Conservation (phyloP, 2,888 invertebrate species). For the Dorcus parallelipipedus region DNA sequence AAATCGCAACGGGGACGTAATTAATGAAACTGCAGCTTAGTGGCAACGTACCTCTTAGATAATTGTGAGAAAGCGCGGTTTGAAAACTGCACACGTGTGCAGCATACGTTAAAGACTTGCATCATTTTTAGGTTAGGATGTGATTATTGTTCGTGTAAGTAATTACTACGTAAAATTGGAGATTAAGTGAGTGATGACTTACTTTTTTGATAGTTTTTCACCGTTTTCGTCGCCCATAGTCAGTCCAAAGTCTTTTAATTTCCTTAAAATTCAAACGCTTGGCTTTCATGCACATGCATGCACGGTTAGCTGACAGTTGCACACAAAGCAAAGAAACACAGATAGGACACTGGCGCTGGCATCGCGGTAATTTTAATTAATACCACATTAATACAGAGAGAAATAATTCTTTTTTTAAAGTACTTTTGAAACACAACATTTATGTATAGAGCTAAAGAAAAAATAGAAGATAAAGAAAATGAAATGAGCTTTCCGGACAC, state of each 20-base stretch:
- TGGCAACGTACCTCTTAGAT: constrained; percentile 36
- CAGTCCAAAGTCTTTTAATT: neutral
- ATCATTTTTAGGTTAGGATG: neutral
- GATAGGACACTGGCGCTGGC: too few species aligned
- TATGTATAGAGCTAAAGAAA: too few species aligned
- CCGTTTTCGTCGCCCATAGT: constrained; percentile 56
- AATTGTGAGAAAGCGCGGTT: constrained; percentile 21
- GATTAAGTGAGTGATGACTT: constrained; percentile 41
- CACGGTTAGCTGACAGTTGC: too few species aligned
- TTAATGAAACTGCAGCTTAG: constrained; percentile 21
- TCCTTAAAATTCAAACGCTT: neutral
- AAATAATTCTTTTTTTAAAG: too few species aligned
- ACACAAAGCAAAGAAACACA: too few species aligned
- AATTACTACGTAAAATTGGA: constrained; percentile 3
- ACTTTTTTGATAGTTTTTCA: constrained; percentile 69
- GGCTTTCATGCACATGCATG: neutral
- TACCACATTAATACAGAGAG: too few species aligned
- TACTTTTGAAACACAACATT: too few species aligned
- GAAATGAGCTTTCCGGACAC: too few species aligned
- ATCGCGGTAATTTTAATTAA: too few species aligned
- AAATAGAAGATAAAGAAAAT: too few species aligned
- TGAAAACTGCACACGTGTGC: neutral
- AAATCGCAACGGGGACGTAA: constrained; percentile 34
- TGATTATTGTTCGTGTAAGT: too few species aligned
- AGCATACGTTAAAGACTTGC: neutral